Conservation (phyloP, 2,113 vertebrate species). For the Corythoichthys intestinalis region DNA sequence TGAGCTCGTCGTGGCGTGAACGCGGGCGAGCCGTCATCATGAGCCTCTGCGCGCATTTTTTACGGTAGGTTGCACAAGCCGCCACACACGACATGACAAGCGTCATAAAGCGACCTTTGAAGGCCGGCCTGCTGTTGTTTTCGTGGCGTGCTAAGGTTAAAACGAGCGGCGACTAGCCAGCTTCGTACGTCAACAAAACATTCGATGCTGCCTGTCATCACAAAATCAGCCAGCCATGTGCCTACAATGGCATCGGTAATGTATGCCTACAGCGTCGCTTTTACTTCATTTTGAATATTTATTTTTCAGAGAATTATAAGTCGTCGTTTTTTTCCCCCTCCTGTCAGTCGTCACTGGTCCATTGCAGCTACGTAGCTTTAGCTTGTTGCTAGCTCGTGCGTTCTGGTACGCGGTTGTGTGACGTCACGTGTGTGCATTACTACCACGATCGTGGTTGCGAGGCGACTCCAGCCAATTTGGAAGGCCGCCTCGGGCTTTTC, state of each 20-base stretch:
- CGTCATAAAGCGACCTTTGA: rapidly evolving
- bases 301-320: not conserved
- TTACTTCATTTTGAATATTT: not conserved
- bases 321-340: not conserved
- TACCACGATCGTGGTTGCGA: not conserved
- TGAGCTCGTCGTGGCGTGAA: constrained; percentile 58
- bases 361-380: not conserved
- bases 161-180: constrained; percentile 38
- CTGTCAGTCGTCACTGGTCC: not conserved
- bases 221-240: not conserved
- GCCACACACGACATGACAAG: rapidly evolving
- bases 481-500: not conserved
- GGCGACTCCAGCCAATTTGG: not conserved
- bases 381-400: not conserved
- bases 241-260: not conserved
- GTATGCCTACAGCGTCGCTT: not conserved
- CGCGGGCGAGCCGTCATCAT: constrained; percentile 65
- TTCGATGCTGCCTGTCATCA: not conserved
- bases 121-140: constrained; percentile 17
- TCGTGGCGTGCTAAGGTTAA: constrained; percentile 33
- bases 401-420: not conserved
- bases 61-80: constrained; percentile 52
- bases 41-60: constrained; percentile 74
- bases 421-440: not conserved
- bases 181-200: constrained; percentile 43